Evolutionary conservation across 2,113 vertebrate species (phyloP), one percentile per base, ranked within the genome.

Genomic region (Lagenorhynchus albirostris): DNA sequence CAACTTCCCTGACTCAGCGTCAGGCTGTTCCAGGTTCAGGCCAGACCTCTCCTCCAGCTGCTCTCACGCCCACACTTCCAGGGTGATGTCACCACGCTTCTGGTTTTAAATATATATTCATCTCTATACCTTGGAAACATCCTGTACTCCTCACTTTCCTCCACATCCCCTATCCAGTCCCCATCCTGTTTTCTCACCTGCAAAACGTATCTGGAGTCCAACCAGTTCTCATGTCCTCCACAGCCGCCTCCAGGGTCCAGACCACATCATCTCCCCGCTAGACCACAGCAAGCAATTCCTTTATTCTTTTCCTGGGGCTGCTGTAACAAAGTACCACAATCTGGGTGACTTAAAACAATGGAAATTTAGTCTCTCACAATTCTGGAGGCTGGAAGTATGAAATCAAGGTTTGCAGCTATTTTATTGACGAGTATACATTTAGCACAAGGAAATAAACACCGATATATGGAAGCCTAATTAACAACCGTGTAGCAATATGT

Each of bases 361-460:
- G 31, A 7, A 73, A 15, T 23, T 31, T 44, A 60, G 31, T 74
- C 5, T 83, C 23, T 50, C 23, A 26, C 8, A 38, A 55, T 47
- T 60, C 41, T 31, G 41, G 79, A 53, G 80, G 8, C 68, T 25
- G 12, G 44, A 90, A n/a, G 25, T 53, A 9, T 53, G 62, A 79
- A 21, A 21, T 21, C 23, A 38, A 50, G 47, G 33, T 38, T 98
- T 98, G 98, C 99, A 99, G 98, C 99, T 99, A 98, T 98, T 99
- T 99, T 99, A 99, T 99, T 99, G 99, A 99, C 99, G 99, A 99
- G 99, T 99, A 98, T 99, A 99, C 99, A 99, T 99, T 98, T 98
- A 99, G 99, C 99, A 99, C 98, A 99, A 98, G 94, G 98, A 97
- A 98, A 99, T 99, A 99, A 99, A 99, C 99, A 99, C 98, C 98